Base-by-base conservation (phyloP, 1,140 invertebrate species). In the Cydia fagiglandana region DNA sequence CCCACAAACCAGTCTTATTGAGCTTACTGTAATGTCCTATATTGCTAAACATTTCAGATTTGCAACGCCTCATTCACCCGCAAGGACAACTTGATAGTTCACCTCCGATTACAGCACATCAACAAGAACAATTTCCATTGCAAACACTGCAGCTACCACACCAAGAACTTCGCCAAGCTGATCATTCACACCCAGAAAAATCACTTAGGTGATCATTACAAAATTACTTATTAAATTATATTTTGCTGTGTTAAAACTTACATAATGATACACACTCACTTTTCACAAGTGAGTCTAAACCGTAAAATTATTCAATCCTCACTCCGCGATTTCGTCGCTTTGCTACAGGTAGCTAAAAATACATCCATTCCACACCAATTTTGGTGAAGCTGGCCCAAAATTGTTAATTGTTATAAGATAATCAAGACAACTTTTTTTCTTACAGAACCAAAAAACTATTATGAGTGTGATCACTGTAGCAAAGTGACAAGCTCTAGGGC, bases 41-140 rank as follows among this genome's bases (percentile, higher is more conserved):
- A 56, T 70, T 15, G 45, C 73, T 28, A 70, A 66, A 77, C 34
- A 38, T 41, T 84, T 66, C 80, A 92, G 91, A 91, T 92, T 74
- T 92, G 91, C 76, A 24, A 80, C 74, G 78, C 83, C 74, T 78
- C 64, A 47, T 92, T 91, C 78, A 80, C 88, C 15, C 84, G 91
- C 75, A 90, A 91, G 78, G 90, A 92, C 76, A 92, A 92, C 75
- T 81, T 92, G 73, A 85, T 90, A 81, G 88, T 89, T 0, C 91
- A 92, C 73, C 80, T 92, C 9, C 75, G 89, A 15, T 28, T 81
- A 15, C 87, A 90, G 77, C 88, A 91, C 76, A 86, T 91, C 68
- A 73, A 77, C 38, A 84, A 66, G 28, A 83, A 84, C 50, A 73
- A 74, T 64, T 90, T 78, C 74, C 73, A 45, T 15, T 92, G 91